phyloP scores from a whole-genome alignment of 1,140 invertebrate species.

The Nasonia giraulti region DNA sequence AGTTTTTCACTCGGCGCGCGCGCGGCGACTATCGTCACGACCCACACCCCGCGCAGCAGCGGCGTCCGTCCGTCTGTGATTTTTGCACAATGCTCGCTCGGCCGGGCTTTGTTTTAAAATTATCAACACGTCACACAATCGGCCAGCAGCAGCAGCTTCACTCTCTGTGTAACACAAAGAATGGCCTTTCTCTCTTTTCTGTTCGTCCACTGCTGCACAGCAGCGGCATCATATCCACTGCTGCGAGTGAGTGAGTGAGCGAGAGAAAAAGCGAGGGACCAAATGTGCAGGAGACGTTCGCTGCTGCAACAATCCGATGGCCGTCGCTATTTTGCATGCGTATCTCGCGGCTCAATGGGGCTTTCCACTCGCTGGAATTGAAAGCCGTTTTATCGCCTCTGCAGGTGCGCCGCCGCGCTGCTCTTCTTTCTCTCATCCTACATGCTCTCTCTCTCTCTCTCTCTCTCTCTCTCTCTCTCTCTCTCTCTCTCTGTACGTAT shows the following conservation, averaged over 20 bases:
- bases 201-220: neutral
- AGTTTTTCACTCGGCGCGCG: neutral
- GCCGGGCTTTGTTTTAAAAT: constrained; percentile 71
- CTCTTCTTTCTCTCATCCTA: neutral
- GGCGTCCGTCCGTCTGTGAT: constrained; percentile 58
- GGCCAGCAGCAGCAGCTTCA: constrained; percentile 48
- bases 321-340: constrained; percentile 63
- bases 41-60: neutral
- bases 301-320: constrained; percentile 49
- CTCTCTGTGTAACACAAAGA: constrained; percentile 48
- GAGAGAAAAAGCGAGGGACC: constrained; percentile 6
- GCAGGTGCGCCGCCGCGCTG: constrained; percentile 12
- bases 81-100: constrained; percentile 70
- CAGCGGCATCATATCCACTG: neutral
- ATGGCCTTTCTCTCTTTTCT: constrained; percentile 47
- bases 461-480: too few relatives aligned
- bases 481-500: neutral
- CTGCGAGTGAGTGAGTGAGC: neutral
- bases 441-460: too few relatives aligned
- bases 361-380: constrained; percentile 69
- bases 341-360: constrained; percentile 66
- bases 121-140: constrained; percentile 74
- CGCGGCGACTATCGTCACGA: neutral
- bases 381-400: constrained; percentile 60
- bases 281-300: constrained; percentile 26